These are phyloP conservation scores for Saccostrea glomerata DNA, from an alignment of 1,140 invertebrate species.

Conservation along the genomic window DNA sequence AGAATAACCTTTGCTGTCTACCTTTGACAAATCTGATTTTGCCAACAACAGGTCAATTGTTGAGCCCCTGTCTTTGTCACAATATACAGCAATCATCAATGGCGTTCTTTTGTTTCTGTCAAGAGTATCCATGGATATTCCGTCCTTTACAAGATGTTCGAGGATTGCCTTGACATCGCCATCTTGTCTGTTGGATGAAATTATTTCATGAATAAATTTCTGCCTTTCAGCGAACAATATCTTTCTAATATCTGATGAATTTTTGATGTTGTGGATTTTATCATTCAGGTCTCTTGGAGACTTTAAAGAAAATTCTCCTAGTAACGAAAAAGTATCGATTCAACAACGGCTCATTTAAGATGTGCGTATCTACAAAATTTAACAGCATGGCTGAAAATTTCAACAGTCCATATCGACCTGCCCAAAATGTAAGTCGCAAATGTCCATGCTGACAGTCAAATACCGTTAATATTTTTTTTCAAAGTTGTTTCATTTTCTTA, in stretches of 20 bases:
- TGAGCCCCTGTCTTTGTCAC: neutral
- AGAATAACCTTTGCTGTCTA: neutral
- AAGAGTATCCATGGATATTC: neutral
- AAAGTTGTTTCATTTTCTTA: neutral
- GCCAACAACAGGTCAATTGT: neutral
- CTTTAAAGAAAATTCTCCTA: neutral
- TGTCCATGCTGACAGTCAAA: neutral
- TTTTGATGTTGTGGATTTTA: neutral
- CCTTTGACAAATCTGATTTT: neutral
- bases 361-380: neutral
- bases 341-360: neutral
- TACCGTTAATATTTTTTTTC: neutral
- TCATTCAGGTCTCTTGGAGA: neutral
- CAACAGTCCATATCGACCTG: neutral
- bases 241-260: neutral
- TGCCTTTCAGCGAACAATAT: neutral
- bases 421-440: neutral
- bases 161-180: neutral
- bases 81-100: neutral
- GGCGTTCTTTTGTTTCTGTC: neutral
- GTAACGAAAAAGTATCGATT: neutral
- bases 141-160: neutral
- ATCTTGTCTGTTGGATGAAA: constrained; percentile 7
- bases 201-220: neutral
- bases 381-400: neutral